phyloP scores from a whole-genome alignment of 2,797 vertebrate genomes.

The Florisuga fusca region DNA sequence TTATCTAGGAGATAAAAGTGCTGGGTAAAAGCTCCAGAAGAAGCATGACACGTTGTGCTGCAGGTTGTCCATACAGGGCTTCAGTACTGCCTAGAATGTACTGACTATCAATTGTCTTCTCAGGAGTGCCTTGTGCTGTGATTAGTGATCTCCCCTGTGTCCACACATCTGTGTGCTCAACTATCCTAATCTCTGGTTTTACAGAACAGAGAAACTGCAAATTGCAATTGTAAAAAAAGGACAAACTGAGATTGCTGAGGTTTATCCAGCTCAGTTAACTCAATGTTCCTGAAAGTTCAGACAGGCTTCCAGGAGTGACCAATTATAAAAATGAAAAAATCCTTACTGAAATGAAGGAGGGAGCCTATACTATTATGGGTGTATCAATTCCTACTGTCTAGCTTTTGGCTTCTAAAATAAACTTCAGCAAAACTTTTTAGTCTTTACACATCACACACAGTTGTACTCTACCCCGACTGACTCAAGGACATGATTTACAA shows the following conservation, averaged over 20 bases:
- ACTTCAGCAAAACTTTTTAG: neutral
- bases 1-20: neutral
- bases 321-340: neutral
- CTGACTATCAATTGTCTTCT: neutral
- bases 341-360: neutral
- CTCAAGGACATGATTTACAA: neutral
- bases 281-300: neutral
- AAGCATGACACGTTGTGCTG: neutral
- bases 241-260: neutral
- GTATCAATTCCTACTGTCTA: neutral
- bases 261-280: neutral
- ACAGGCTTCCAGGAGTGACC: neutral
- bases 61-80: neutral
- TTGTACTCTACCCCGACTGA: neutral
- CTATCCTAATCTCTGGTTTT: neutral
- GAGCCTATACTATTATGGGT: neutral
- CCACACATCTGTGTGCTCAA: neutral
- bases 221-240: neutral
- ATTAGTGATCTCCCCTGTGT: neutral
- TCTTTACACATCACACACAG: neutral
- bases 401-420: neutral
- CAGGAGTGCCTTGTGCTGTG: neutral
- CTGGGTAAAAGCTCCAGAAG: neutral
- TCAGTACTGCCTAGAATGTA: neutral
- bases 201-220: neutral